Evolutionary conservation across 2,888 invertebrate genomes (phyloP).

Genomic region (Galeruca laticollis): DNA sequence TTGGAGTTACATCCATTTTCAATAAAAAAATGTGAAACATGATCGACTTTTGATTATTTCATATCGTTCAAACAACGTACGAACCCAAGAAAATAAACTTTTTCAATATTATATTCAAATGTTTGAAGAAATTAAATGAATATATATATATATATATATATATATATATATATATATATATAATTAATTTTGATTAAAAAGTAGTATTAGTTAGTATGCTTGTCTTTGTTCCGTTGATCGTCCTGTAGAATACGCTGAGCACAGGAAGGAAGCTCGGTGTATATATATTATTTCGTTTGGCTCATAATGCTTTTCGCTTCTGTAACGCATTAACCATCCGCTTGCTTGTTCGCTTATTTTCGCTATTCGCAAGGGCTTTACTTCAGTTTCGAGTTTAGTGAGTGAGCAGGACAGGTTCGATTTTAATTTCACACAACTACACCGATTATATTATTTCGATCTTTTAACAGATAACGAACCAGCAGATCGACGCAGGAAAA

Average conservation of each 20-base stretch:
- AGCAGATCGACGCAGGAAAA: constrained; percentile 21
- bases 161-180: too few species aligned
- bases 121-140: too few species aligned
- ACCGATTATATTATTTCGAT: constrained; percentile 37
- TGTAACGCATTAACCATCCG: constrained; percentile 14
- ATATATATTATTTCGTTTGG: constrained; percentile 60
- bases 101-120: too few species aligned
- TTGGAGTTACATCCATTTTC: too few species aligned
- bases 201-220: neutral
- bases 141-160: too few species aligned
- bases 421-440: constrained; percentile 55
- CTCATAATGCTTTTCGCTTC: constrained; percentile 27
- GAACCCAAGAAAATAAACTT: too few species aligned
- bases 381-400: constrained; percentile 50
- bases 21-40: too few species aligned
- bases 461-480: constrained; percentile 28
- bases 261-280: constrained; percentile 58
- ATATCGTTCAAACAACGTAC: too few species aligned
- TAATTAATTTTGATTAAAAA: too few species aligned
- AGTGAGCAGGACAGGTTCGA: constrained; percentile 54
- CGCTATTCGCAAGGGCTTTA: constrained; percentile 43
- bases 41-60: too few species aligned
- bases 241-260: constrained; percentile 8
- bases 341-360: constrained; percentile 10
- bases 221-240: neutral